Evolutionary conservation across 2,113 vertebrate genomes (phyloP).

Genomic region (Xenopus laevis): DNA sequence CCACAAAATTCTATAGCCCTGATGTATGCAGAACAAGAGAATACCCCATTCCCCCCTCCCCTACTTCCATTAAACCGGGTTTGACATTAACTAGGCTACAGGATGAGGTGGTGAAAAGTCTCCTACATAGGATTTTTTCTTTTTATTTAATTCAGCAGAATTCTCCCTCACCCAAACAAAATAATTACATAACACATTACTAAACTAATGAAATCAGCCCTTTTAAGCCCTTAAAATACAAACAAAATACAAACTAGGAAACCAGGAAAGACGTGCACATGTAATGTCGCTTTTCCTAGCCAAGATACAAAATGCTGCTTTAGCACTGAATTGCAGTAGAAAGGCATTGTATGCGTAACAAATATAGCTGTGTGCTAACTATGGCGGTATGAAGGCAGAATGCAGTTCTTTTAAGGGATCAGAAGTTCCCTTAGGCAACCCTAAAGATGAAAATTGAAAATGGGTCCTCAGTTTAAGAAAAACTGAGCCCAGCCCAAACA

Average conservation of each 20-base stretch:
- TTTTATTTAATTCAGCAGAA: too few species aligned
- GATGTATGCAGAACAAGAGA: constrained; percentile 31
- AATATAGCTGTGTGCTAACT: too few species aligned
- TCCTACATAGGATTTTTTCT: not conserved
- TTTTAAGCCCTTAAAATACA: constrained; percentile 13
- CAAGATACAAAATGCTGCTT: not conserved
- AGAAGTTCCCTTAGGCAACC: too few species aligned
- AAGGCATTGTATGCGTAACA: not conserved
- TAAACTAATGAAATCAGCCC: constrained; percentile 13
- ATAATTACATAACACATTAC: constrained; percentile 10
- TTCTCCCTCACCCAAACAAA: not conserved
- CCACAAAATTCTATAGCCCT: constrained; percentile 48
- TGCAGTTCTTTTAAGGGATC: too few species aligned
- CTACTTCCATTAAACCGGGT: constrained; percentile 44
- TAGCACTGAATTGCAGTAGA: not conserved
- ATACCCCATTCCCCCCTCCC: not conserved
- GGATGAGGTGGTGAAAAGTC: constrained; percentile 24
- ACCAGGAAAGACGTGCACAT: not conserved
- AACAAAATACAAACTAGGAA: not conserved
- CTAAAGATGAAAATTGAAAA: too few species aligned
- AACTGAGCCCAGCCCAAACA: too few species aligned
- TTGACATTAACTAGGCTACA: constrained; percentile 25
- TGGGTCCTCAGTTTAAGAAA: too few species aligned
- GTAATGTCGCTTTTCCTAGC: not conserved
- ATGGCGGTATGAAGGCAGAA: too few species aligned